Percentiles rank a stretch among this genome's conserved stretches.
These are phyloP conservation scores for Perizoma affinitatum DNA, from an alignment of 2,888 invertebrate species.

Conservation along the genomic window DNA sequence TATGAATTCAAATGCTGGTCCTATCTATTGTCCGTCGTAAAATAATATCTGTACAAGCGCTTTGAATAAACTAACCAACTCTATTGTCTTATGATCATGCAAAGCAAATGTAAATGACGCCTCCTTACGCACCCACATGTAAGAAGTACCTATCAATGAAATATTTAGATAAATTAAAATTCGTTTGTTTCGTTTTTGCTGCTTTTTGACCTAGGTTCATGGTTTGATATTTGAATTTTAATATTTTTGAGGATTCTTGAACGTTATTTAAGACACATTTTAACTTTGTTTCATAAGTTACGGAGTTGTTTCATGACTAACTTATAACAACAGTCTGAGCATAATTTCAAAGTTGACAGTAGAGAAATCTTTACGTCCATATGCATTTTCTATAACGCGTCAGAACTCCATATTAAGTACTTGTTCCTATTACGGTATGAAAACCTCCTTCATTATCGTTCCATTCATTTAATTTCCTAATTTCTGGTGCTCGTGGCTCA, in stretches of 20 bases:
- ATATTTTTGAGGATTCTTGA: constrained; percentile 1
- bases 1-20: constrained; percentile 51
- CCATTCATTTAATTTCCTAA: constrained; percentile 53
- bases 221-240: constrained; percentile 30
- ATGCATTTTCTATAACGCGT: constrained; percentile 11
- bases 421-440: constrained; percentile 23
- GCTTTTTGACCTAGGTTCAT: constrained; percentile 44
- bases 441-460: constrained; percentile 28
- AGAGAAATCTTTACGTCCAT: neutral
- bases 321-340: too few species aligned
- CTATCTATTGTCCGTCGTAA: constrained; percentile 47
- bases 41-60: constrained; percentile 46
- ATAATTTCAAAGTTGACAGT: neutral
- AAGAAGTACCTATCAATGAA: constrained; percentile 4
- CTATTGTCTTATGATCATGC: constrained; percentile 57
- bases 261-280: constrained; percentile 4
- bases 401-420: neutral
- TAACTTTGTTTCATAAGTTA: neutral
- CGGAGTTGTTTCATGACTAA: too few species aligned
- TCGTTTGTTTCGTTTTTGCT: constrained; percentile 12
- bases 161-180: constrained; percentile 25
- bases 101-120: constrained; percentile 57
- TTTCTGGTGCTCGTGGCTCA: constrained; percentile 61
- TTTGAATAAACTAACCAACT: constrained; percentile 50
- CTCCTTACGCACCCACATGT: constrained; percentile 46